These are phyloP conservation scores for Calliopsis andreniformis DNA, from an alignment of 1,140 invertebrate genomes.

Conservation along the genomic window DNA sequence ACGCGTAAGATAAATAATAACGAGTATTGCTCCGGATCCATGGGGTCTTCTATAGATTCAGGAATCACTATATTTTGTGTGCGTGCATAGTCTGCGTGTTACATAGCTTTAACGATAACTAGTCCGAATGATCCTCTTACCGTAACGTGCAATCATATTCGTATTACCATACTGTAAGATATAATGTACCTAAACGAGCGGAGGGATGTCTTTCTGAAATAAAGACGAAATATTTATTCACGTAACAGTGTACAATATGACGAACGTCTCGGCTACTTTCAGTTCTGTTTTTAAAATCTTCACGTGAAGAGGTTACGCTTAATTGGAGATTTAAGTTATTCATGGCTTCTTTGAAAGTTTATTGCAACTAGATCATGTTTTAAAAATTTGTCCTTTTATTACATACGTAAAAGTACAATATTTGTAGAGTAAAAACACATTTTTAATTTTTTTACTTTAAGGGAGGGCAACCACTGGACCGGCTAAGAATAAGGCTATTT, in stretches of 20 bases:
- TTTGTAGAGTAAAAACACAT: no score
- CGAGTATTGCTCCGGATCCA: slow-evolving; percentile 29
- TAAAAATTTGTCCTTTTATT: no score
- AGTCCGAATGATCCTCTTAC: slow-evolving; percentile 64
- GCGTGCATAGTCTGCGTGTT: slow-evolving; percentile 60
- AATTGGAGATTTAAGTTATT: no score
- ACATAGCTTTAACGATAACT: slow-evolving; percentile 60
- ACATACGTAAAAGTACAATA: no score
- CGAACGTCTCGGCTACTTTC: neutral
- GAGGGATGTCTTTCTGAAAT: slow-evolving; percentile 73
- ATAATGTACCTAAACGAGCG: slow-evolving; percentile 75
- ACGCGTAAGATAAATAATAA: slow-evolving; percentile 33
- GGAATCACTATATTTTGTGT: slow-evolving; percentile 63
- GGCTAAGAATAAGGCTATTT: no score
- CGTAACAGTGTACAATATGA: slow-evolving; percentile 31
- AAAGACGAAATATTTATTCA: slow-evolving; percentile 80
- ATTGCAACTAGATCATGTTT: no score
- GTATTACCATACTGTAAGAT: slow-evolving; percentile 72
- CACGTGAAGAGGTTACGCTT: no score
- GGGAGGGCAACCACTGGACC: no score
- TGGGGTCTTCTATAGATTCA: slow-evolving; percentile 50
- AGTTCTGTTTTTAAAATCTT: neutral
- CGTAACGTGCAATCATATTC: slow-evolving; percentile 75
- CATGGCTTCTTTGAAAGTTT: no score
- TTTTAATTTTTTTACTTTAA: no score